Percentiles rank a stretch among this genome's conserved stretches.
Conservation (phyloP, 2,888 invertebrate species). For the Ormyrus rosae region DNA sequence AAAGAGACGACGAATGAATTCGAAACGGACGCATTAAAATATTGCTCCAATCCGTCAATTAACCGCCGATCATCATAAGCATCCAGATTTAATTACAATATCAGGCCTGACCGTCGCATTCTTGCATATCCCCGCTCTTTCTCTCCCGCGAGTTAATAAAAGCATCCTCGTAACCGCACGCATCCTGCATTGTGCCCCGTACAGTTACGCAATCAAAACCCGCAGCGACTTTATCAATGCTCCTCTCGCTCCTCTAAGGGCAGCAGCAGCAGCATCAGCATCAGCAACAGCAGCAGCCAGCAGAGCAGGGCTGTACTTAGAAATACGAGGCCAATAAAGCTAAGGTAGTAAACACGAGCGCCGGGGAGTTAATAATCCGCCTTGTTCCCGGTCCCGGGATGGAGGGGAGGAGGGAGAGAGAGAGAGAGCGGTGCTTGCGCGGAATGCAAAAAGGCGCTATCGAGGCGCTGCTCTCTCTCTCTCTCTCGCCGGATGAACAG, state of each 20-base stretch:
- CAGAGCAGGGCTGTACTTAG: conserved; percentile 38
- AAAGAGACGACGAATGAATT: too few species aligned
- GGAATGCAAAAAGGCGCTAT: conserved; percentile 66
- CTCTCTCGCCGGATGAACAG: conserved; percentile 23
- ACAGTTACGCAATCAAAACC: conserved; percentile 50
- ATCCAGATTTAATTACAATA: too few species aligned
- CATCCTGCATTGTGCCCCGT: conserved; percentile 38
- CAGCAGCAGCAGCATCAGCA: background rate
- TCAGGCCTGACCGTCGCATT: too few species aligned
- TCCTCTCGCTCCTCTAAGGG: conserved; percentile 4
- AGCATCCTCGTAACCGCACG: conserved; percentile 12
- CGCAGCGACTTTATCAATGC: conserved; percentile 33
- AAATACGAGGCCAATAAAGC: conserved; percentile 57
- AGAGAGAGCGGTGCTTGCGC: conserved; percentile 53
- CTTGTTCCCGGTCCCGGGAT: conserved; percentile 50
- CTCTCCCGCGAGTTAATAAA: too few species aligned
- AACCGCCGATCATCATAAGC: too few species aligned
- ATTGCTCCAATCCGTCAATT: too few species aligned
- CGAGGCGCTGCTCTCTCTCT: conserved; percentile 35
- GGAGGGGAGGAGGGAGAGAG: conserved; percentile 30
- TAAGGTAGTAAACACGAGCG: conserved; percentile 55
- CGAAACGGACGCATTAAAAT: too few species aligned
- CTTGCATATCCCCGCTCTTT: too few species aligned
- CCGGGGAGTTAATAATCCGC: conserved; percentile 60
- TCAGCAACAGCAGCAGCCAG: too few species aligned